These are phyloP conservation scores for Nesogale talazaci DNA, from an alignment of 2,113 vertebrate genomes.

Conservation along the genomic window DNA sequence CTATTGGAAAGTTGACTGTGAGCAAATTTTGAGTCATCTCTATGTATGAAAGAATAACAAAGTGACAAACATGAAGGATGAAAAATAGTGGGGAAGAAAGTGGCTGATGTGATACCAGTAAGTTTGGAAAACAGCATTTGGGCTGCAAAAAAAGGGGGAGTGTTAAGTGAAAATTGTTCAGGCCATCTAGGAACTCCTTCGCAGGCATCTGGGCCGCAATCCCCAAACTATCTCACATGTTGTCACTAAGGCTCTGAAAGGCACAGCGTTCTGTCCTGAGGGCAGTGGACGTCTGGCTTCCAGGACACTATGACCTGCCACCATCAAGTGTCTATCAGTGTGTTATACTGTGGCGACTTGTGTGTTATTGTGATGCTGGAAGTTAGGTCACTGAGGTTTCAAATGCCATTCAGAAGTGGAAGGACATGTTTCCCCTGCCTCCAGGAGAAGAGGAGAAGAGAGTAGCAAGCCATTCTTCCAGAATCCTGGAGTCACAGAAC, in stretches of 20 bases:
- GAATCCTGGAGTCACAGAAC: conserved; percentile 11
- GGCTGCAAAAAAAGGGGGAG: neutral
- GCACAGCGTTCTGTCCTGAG: neutral
- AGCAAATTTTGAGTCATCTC: conserved; percentile 32
- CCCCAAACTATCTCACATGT: neutral
- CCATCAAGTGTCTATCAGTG: too few species aligned
- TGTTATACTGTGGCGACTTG: too few species aligned
- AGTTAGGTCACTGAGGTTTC: too few species aligned
- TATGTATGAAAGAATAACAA: conserved; percentile 48
- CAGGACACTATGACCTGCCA: neutral
- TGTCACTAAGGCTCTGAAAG: neutral
- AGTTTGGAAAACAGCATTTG: conserved; percentile 41
- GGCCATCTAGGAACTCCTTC: neutral
- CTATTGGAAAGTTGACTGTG: neutral
- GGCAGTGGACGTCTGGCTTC: neutral
- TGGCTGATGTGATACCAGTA: neutral
- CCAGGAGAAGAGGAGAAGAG: neutral
- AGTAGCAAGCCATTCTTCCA: neutral
- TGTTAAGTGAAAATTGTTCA: neutral
- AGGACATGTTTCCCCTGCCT: neutral
- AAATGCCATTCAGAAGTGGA: neutral
- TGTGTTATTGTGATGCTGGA: too few species aligned
- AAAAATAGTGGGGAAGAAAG: neutral
- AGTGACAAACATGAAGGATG: neutral
- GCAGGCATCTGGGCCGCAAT: neutral